Evolutionary conservation across 2,797 vertebrate species (phyloP).

Genomic region (Brachymystax lenok): DNA sequence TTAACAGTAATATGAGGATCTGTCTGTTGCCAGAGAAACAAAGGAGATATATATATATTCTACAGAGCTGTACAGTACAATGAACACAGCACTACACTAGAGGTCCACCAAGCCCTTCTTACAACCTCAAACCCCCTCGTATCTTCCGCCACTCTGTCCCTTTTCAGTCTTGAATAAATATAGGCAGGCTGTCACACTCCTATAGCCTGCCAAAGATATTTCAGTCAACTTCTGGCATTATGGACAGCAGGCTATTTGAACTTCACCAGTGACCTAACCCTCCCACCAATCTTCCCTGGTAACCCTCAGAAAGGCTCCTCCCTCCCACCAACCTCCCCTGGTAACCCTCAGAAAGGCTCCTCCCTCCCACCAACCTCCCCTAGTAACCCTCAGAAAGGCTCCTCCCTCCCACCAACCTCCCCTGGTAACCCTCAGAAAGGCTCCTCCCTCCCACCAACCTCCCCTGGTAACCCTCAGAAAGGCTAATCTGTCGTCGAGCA

Average conservation of each 20-base stretch:
- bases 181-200: not conserved
- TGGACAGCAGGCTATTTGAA: not conserved
- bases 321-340: too few species aligned
- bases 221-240: not conserved
- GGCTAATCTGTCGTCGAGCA: not conserved
- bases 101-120: not conserved
- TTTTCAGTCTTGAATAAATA: not conserved
- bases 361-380: too few species aligned
- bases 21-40: not conserved
- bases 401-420: too few species aligned
- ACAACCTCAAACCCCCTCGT: not conserved
- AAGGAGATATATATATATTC: not conserved
- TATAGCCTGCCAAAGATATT: not conserved
- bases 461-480: too few species aligned
- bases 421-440: too few species aligned
- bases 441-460: too few species aligned
- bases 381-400: too few species aligned
- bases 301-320: too few species aligned
- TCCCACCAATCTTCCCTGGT: too few species aligned
- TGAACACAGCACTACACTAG: not conserved
- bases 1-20: slow-evolving; percentile 1
- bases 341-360: too few species aligned
- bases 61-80: not conserved
- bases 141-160: not conserved
- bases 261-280: too few species aligned